phyloP scores from a whole-genome alignment of 2,888 invertebrate species.

The Eumerus sabulonum region DNA sequence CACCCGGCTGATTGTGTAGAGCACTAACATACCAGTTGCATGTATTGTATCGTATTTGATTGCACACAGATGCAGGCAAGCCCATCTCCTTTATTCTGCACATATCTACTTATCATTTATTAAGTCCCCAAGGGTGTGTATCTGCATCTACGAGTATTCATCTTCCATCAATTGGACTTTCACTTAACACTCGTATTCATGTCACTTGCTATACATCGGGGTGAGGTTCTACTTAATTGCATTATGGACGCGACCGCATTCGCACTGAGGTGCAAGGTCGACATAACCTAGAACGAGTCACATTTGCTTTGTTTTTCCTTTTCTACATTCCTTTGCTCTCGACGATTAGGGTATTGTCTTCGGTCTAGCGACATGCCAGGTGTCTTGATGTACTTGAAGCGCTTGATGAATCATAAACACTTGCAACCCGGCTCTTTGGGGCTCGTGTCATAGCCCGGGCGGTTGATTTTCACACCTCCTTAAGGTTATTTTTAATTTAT shows the following conservation, averaged over 20 bases:
- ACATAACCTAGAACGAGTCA: not conserved
- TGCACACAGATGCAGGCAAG: constrained; percentile 55
- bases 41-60: constrained; percentile 18
- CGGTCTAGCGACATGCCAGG: not conserved
- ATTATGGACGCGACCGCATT: too few species aligned
- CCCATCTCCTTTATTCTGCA: constrained; percentile 4
- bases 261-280: constrained; percentile 28
- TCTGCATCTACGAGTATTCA: not conserved
- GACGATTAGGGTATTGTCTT: not conserved
- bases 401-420: constrained; percentile 2
- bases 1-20: constrained; percentile 1
- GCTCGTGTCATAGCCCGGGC: not conserved
- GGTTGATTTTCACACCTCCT: not conserved
- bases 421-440: not conserved
- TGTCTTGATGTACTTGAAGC: constrained; percentile 5
- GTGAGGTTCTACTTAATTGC: too few species aligned
- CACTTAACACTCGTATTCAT: too few species aligned
- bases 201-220: too few species aligned
- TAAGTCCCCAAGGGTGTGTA: not conserved
- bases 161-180: not conserved
- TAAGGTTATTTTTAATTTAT: constrained; percentile 12
- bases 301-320: not conserved
- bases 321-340: too few species aligned
- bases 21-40: constrained; percentile 43
- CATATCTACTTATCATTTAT: constrained; percentile 9